phyloP scores from a whole-genome alignment of 2,888 invertebrate genomes.

The Drosophila imparisetae region DNA sequence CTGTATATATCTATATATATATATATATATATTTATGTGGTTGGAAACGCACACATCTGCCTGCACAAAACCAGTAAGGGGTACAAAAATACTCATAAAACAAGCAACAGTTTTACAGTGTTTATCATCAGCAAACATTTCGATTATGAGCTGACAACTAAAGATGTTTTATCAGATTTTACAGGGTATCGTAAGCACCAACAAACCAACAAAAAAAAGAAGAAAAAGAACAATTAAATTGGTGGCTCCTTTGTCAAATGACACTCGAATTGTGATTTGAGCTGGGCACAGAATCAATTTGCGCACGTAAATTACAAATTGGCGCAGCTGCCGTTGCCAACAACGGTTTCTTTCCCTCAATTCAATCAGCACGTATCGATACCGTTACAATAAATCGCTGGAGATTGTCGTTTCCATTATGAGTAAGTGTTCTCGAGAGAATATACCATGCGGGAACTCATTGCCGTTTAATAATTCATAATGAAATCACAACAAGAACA shows the following conservation, averaged over 20 bases:
- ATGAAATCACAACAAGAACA: constrained; percentile 27
- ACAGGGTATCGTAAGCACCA: not conserved
- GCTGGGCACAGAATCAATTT: constrained; percentile 1
- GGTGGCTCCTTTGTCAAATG: constrained; percentile 15
- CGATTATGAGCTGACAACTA: not conserved
- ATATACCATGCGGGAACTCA: constrained; percentile 35
- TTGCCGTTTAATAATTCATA: constrained; percentile 57
- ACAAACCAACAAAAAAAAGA: not conserved
- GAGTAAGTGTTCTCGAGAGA: constrained; percentile 44
- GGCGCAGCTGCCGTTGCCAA: not conserved
- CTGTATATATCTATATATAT: too few species aligned
- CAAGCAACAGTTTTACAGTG: not conserved
- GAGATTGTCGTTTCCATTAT: constrained; percentile 52
- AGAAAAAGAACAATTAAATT: constrained; percentile 12
- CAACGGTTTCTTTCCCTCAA: not conserved
- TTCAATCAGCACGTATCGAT: constrained; percentile 24
- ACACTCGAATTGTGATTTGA: constrained; percentile 3
- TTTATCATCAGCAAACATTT: not conserved
- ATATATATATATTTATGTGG: too few species aligned
- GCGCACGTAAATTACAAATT: constrained; percentile 12
- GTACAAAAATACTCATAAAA: not conserved
- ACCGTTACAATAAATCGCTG: constrained; percentile 36
- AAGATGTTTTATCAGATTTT: not conserved
- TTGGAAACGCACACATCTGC: not conserved
- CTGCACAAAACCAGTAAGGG: too few species aligned